Conservation (phyloP, 2,113 vertebrate species). For the Larimichthys crocea region DNA sequence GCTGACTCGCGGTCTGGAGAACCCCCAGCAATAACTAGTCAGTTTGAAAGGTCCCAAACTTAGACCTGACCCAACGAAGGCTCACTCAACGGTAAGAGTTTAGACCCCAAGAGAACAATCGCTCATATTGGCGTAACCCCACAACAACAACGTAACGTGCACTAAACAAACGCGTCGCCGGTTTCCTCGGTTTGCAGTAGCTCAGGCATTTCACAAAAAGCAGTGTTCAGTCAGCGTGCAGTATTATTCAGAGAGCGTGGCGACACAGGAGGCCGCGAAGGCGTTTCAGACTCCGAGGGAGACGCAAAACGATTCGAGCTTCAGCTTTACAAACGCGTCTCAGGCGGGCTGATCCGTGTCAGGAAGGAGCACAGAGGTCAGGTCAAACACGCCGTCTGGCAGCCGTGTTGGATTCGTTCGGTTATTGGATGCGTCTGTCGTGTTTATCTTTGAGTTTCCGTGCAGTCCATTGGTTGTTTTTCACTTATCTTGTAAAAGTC, state of each 20-base stretch:
- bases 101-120: no score
- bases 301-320: neutral
- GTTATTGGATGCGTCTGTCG: neutral
- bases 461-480: neutral
- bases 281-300: neutral
- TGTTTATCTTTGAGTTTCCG: neutral
- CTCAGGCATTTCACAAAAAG: slow-evolving; percentile 29
- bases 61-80: neutral
- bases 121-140: neutral
- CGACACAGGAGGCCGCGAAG: neutral
- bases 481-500: no score
- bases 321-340: no score
- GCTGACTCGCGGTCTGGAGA: slow-evolving; percentile 1
- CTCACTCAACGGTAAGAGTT: no score
- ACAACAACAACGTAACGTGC: neutral
- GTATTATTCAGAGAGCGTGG: slow-evolving; percentile 60
- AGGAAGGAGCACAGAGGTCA: no score
- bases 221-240: slow-evolving; percentile 74
- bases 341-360: no score
- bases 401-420: slow-evolving; percentile 21
- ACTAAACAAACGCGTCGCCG: neutral
- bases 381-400: neutral
- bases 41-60: neutral
- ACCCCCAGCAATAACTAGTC: neutral
- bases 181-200: slow-evolving; percentile 22